These are phyloP conservation scores for Apodemia hepburni DNA, from an alignment of 2,888 invertebrate species.

Conservation along the genomic window DNA sequence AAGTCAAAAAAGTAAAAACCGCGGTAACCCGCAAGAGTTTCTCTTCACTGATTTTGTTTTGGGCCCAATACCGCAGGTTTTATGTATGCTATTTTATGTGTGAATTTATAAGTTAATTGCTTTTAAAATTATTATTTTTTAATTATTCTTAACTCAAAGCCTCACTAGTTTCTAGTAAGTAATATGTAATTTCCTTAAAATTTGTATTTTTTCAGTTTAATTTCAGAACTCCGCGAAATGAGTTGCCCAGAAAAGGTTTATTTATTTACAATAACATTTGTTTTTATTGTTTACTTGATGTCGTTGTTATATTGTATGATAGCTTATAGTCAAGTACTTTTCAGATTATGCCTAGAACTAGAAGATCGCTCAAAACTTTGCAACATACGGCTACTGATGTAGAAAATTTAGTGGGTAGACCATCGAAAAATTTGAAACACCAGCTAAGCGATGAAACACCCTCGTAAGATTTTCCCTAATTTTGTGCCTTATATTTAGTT, in stretches of 20 bases:
- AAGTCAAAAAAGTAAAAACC: too few species aligned
- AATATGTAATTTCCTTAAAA: neutral
- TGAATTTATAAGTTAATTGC: neutral
- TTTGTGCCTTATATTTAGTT: neutral
- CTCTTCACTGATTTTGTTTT: too few species aligned
- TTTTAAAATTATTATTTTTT: neutral
- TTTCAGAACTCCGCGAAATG: neutral
- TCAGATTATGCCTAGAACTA: slow-evolving; percentile 79
- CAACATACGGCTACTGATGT: slow-evolving; percentile 86
- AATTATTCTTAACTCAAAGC: neutral
- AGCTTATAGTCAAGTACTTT: slow-evolving; percentile 18
- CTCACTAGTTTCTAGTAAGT: too few species aligned
- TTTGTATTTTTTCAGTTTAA: neutral
- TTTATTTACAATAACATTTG: neutral
- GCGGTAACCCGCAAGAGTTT: too few species aligned
- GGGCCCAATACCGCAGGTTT: too few species aligned
- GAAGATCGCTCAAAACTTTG: slow-evolving; percentile 87
- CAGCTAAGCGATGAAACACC: slow-evolving; percentile 71
- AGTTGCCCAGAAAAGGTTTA: neutral
- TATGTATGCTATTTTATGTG: too few species aligned
- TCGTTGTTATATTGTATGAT: neutral
- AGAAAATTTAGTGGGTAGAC: slow-evolving; percentile 88
- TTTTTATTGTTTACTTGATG: neutral
- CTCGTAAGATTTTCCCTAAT: slow-evolving; percentile 53
- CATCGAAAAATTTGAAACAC: slow-evolving; percentile 70